phyloP scores from a whole-genome alignment of 2,113 vertebrate genomes.

The Sakesphorus luctuosus region DNA sequence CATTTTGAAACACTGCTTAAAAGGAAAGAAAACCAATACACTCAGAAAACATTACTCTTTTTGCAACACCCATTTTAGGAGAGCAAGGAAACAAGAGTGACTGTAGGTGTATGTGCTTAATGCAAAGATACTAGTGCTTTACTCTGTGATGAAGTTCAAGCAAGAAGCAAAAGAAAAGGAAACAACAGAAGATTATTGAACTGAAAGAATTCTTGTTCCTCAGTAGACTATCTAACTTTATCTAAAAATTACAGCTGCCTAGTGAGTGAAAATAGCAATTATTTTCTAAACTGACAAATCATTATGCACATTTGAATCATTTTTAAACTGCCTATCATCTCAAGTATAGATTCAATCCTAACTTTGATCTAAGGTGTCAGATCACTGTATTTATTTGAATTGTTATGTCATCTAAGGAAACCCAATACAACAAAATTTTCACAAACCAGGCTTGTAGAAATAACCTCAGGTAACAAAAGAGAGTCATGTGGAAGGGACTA shows the following conservation, averaged over 20 bases:
- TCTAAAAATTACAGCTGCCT: not conserved
- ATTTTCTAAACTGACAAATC: not conserved
- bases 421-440: not conserved
- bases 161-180: not conserved
- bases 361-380: not conserved
- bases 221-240: not conserved
- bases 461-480: not conserved
- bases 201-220: not conserved
- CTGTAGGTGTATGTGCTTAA: not conserved
- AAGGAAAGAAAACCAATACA: not conserved
- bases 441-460: not conserved
- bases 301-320: rapidly evolving
- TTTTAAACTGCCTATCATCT: not conserved
- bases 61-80: not conserved
- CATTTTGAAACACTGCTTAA: not conserved
- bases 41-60: not conserved
- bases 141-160: not conserved
- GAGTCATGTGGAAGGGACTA: not conserved
- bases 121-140: not conserved
- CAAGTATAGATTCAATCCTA: not conserved
- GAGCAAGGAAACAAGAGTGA: not conserved
- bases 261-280: not conserved
- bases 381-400: not conserved
- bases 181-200: not conserved
- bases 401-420: not conserved